Evolutionary conservation across 2,113 vertebrate species (phyloP).

Genomic region (Labeo rohita): DNA sequence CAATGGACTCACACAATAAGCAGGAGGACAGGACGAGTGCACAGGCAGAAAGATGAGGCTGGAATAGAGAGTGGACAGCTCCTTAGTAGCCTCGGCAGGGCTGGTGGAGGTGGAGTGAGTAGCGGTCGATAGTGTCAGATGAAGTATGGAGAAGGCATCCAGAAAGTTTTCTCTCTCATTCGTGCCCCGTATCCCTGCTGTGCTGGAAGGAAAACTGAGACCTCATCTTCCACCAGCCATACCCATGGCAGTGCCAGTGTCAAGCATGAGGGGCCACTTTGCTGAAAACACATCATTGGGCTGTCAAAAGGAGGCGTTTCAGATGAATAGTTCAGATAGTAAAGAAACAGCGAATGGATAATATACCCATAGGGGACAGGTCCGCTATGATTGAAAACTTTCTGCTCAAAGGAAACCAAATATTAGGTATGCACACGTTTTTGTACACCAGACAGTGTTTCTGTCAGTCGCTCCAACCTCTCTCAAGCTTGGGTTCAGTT

Average conservation of each 20-base stretch:
- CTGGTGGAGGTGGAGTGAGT: conserved; percentile 24
- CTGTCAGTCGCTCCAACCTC: conserved; percentile 13
- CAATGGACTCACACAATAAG: conserved; percentile 14
- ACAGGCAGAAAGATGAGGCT: background rate
- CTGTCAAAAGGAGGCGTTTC: background rate
- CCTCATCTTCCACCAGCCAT: background rate
- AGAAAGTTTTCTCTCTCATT: conserved; percentile 20
- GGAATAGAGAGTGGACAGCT: conserved; percentile 21
- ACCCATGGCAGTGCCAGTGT: background rate
- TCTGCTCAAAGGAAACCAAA: background rate
- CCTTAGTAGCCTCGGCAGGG: conserved; percentile 14
- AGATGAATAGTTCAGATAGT: background rate
- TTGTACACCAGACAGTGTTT: conserved; percentile 16
- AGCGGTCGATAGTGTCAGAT: conserved; percentile 29
- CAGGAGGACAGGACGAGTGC: background rate
- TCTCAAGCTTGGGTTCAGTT: background rate
- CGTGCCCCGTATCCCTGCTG: background rate
- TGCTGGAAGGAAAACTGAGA: background rate
- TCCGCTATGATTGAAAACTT: background rate
- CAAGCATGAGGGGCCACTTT: background rate
- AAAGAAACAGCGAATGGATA: background rate
- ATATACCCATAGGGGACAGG: background rate
- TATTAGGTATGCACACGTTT: conserved; percentile 27
- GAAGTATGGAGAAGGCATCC: conserved; percentile 2
- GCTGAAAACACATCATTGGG: background rate